Evolutionary conservation across 2,113 vertebrate species (phyloP).

Genomic region (Larimichthys polyactis): DNA sequence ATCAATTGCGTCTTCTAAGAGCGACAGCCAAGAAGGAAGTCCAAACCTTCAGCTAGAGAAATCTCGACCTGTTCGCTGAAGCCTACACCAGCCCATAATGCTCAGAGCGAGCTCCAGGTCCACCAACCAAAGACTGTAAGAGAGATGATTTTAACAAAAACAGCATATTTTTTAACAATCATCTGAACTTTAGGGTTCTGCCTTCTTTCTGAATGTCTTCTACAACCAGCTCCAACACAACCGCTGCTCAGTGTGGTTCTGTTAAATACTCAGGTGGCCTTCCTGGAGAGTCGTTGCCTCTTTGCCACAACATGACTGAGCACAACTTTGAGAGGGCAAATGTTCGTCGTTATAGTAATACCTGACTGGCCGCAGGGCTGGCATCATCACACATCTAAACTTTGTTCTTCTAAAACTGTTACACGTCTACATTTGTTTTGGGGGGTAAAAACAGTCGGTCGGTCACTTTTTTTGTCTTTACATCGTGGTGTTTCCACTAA

Average conservation of each 20-base stretch:
- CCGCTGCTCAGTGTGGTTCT: slow-evolving; percentile 26
- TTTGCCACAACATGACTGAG: not conserved
- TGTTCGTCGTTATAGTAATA: not conserved
- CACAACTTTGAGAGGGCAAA: not conserved
- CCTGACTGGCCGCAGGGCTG: not conserved
- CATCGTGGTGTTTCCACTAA: not conserved
- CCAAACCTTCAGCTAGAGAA: not conserved
- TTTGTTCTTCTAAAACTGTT: slow-evolving; percentile 31
- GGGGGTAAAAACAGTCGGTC: not conserved
- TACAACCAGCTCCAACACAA: slow-evolving; percentile 23
- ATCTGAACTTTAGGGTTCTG: slow-evolving; percentile 5
- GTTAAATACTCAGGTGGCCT: slow-evolving; percentile 50
- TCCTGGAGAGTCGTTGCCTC: slow-evolving; percentile 19
- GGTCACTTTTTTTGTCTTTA: slow-evolving; percentile 9
- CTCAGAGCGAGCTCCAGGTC: slow-evolving; percentile 29
- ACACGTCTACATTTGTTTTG: not conserved
- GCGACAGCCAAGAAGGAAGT: slow-evolving; percentile 2
- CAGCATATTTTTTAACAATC: not conserved
- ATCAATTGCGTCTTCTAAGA: slow-evolving; percentile 30
- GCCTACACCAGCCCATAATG: slow-evolving; percentile 14
- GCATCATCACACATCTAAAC: not conserved
- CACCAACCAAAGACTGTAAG: slow-evolving; percentile 66
- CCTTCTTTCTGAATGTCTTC: slow-evolving; percentile 36
- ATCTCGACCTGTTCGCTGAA: slow-evolving; percentile 23
- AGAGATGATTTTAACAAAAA: too few relatives aligned